These are phyloP conservation scores for Drosophila lini DNA, from an alignment of 1,140 invertebrate species.

Conservation along the genomic window DNA sequence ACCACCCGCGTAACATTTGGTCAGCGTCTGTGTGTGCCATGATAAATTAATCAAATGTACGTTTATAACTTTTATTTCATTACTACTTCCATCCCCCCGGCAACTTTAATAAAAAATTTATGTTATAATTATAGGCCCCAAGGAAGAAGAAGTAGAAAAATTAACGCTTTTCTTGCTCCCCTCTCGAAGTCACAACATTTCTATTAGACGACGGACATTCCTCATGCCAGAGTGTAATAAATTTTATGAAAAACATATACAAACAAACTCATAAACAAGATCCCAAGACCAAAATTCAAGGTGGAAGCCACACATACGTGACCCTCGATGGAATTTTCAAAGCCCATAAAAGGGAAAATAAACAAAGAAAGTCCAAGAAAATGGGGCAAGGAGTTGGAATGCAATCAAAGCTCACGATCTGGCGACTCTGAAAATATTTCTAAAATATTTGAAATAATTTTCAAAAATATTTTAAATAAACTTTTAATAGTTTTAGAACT, in stretches of 20 bases:
- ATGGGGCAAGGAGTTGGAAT: conserved; percentile 37
- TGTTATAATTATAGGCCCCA: conserved; percentile 70
- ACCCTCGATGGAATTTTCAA: conserved; percentile 56
- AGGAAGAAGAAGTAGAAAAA: conserved; percentile 46
- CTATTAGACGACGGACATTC: conserved; percentile 67
- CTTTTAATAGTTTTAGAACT: background rate
- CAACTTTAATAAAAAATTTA: conserved; percentile 73
- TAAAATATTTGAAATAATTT: background rate
- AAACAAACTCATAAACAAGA: conserved; percentile 51
- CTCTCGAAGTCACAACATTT: conserved; percentile 57
- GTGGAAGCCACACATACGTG: conserved; percentile 65
- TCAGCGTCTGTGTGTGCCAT: conserved; percentile 21
- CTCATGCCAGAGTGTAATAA: conserved; percentile 74
- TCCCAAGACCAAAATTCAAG: conserved; percentile 25
- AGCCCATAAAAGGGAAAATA: conserved; percentile 65
- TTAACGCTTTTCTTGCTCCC: conserved; percentile 17
- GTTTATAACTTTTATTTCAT: conserved; percentile 70
- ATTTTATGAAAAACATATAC: conserved; percentile 75
- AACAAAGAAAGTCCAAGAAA: conserved; percentile 38
- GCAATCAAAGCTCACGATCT: conserved; percentile 29
- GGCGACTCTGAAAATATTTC: background rate
- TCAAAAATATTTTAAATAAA: background rate
- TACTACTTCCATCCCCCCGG: background rate
- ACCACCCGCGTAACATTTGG: conserved; percentile 1
- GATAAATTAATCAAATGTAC: conserved; percentile 75